A percentile compares a stretch with the other conserved stretches of the same genome.
Conservation (phyloP, 2,888 invertebrate genomes). For the Ceramica pisi region DNA sequence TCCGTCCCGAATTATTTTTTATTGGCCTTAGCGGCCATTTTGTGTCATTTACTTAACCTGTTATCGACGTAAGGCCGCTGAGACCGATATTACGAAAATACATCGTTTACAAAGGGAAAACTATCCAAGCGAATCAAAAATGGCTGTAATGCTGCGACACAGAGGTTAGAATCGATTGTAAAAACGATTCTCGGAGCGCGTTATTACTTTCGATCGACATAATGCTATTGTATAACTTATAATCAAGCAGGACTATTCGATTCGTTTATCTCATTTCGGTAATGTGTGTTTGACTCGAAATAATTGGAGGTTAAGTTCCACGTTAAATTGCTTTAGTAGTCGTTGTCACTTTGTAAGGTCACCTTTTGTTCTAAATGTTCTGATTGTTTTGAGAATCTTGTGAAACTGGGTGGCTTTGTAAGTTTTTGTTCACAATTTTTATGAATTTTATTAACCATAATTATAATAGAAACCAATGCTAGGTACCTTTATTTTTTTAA, state of each 20-base stretch:
- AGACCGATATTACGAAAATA: slow-evolving; percentile 72
- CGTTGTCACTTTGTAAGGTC: slow-evolving; percentile 66
- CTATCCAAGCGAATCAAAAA: slow-evolving; percentile 51
- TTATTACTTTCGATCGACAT: slow-evolving; percentile 71
- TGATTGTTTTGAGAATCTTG: slow-evolving; percentile 27
- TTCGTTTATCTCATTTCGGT: slow-evolving; percentile 79
- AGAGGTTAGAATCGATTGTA: slow-evolving; percentile 69
- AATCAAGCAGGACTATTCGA: slow-evolving; percentile 79
- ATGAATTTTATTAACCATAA: not conserved
- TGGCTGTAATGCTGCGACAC: slow-evolving; percentile 53
- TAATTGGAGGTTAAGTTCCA: slow-evolving; percentile 70
- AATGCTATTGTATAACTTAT: slow-evolving; percentile 82
- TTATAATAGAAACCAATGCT: not conserved
- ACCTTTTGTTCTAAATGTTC: slow-evolving; percentile 61
- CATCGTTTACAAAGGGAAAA: slow-evolving; percentile 60
- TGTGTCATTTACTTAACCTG: slow-evolving; percentile 87
- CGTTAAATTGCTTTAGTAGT: slow-evolving; percentile 74
- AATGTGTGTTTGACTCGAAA: slow-evolving; percentile 70
- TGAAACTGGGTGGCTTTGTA: slow-evolving; percentile 10
- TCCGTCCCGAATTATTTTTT: slow-evolving; percentile 78
- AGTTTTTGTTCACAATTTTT: not conserved
- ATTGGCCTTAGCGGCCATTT: slow-evolving; percentile 80
- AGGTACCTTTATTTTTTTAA: too few species aligned
- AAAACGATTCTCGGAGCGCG: slow-evolving; percentile 35
- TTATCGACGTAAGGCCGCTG: slow-evolving; percentile 77